Evolutionary conservation across 2,797 vertebrate species (phyloP), one percentile per base, ranked within the genome.

Genomic region (Lepidocolaptes lacrymiger): DNA sequence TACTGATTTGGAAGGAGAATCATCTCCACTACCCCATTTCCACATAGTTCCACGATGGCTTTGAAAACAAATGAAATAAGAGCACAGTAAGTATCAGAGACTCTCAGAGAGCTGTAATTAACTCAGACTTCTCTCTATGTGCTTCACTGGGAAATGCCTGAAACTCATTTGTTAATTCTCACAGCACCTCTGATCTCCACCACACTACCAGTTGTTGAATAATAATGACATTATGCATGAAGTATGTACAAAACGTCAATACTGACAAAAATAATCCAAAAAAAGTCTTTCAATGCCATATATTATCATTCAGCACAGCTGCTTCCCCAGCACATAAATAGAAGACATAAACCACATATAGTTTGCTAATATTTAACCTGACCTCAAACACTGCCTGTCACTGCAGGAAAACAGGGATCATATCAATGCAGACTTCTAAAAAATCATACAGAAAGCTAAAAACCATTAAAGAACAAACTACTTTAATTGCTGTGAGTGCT

Each of bases 1-100:
- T 59, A 55, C 96, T 56, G 97, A 94, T 85, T 98, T 96, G 44
- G 98, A 94, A 93, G 97, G 97, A 49, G 98, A 98, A 95, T 98
- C 98, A n/a, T 99, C 98, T 61, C 97, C 97, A 15, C 98, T 98
- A 85, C 98, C 98, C 99, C 99, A 99, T 96, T 98, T 99, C 98
- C 99, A 98, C 99, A 99, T 99, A 98, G 91, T 97, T 95, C 81
- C 81, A 87, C 34, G 17, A 76, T 21, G 79, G 80, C 97, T 96
- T 66, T 5, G 4, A 62, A 91, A 96, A 91, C 43, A 87, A 89
- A 87, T 12, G 0, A 74, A 85, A 83, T 32, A 91, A 88, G 17
- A 85, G 4, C 55, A 61, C 21, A 23, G 39, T 93, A 64, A 91
- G 8, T 52, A 44, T 21, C 44, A 86, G 23, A 30, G 32, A 55